A percentile compares a stretch with the other conserved stretches of the same genome.
These are phyloP conservation scores for Eptatretus atami DNA, from an alignment of 2,797 vertebrate species.

Conservation along the genomic window DNA sequence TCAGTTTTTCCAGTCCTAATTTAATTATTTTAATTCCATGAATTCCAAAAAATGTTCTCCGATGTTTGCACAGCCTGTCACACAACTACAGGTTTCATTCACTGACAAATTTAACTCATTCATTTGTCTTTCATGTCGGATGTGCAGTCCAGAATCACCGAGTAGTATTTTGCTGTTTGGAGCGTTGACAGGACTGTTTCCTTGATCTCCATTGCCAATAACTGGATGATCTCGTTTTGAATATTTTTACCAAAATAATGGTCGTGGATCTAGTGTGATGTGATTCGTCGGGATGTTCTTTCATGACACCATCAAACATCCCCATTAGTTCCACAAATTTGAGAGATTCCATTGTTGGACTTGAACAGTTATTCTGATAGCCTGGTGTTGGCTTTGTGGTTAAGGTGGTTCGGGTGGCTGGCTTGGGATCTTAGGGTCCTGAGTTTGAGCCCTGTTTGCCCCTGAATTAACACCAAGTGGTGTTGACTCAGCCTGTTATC, in stretches of 20 bases:
- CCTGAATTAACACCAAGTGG: too few species aligned
- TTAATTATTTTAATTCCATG: background rate
- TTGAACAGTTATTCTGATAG: conserved; percentile 6
- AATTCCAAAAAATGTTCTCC: background rate
- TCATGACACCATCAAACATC: background rate
- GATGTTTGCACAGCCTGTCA: background rate
- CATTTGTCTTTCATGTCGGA: background rate
- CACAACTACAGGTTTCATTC: background rate
- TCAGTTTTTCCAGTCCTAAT: background rate
- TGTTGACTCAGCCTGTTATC: too few species aligned
- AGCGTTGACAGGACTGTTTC: too few species aligned
- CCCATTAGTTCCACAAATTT: conserved; percentile 5
- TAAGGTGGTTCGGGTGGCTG: too few species aligned
- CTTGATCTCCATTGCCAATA: background rate
- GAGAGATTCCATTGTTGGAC: conserved; percentile 1
- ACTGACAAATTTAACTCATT: conserved; percentile 4
- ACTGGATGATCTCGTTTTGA: too few species aligned
- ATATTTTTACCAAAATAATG: background rate
- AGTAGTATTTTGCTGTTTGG: too few species aligned
- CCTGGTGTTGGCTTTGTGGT: too few species aligned
- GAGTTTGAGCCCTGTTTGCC: too few species aligned
- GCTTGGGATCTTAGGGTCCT: too few species aligned
- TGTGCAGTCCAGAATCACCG: background rate
- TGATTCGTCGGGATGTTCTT: background rate
- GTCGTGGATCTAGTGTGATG: conserved; percentile 2